Percentiles rank a stretch among this genome's conserved stretches.
phyloP scores from a whole-genome alignment of 2,113 vertebrate genomes.

The Asarcornis scutulata region DNA sequence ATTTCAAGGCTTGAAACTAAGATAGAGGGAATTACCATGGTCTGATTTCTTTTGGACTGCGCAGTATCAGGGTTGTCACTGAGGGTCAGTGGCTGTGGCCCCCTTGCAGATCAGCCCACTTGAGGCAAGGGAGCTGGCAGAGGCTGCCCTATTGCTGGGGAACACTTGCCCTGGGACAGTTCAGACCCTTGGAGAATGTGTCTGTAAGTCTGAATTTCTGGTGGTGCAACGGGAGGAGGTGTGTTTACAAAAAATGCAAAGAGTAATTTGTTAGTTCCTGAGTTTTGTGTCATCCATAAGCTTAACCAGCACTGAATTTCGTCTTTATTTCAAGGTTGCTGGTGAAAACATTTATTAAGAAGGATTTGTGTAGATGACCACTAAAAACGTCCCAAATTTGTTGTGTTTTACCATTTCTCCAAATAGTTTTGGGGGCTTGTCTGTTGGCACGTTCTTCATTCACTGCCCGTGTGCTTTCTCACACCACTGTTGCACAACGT shows the following conservation, averaged over 20 bases:
- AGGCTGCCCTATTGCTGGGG: not conserved
- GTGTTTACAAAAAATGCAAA: not conserved
- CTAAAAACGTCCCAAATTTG: accelerated
- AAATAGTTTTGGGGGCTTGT: not conserved
- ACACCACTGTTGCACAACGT: not conserved
- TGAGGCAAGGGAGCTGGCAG: not conserved
- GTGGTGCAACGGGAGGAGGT: not conserved
- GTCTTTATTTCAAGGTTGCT: not conserved
- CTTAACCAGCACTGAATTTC: not conserved
- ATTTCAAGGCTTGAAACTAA: not conserved
- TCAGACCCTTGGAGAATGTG: not conserved
- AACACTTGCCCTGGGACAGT: not conserved
- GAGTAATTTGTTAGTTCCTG: not conserved
- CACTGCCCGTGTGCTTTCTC: accelerated
- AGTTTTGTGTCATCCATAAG: not conserved
- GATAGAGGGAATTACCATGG: accelerated
- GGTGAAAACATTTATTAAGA: not conserved
- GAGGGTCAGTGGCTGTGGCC: not conserved
- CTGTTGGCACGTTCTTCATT: not conserved
- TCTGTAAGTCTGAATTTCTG: not conserved
- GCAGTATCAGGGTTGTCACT: not conserved
- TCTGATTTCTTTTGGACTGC: not conserved
- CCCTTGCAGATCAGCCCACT: no score
- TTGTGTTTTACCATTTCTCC: not conserved
- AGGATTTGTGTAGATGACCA: accelerated